Conservation (phyloP, 2,113 vertebrate genomes). For the Plecotus auritus region DNA sequence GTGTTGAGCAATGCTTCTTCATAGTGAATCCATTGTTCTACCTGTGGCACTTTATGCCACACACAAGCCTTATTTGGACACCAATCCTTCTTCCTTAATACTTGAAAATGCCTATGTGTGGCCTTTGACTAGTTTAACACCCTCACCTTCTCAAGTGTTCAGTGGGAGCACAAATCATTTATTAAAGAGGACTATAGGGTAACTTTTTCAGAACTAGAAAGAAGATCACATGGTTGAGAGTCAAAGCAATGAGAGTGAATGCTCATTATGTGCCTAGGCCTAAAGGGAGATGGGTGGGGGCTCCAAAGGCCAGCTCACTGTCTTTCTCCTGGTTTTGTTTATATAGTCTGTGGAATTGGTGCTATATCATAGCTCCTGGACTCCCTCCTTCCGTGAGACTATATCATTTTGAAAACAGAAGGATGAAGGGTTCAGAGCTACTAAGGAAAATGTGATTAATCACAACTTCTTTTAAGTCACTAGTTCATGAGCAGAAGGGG, state of each 20-base stretch:
- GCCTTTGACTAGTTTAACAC: not conserved
- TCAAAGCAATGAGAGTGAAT: not conserved
- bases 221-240: not conserved
- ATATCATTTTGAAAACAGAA: not conserved
- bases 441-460: not conserved
- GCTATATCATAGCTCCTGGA: not conserved
- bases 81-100: not conserved
- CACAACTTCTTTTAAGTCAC: not conserved
- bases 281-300: accelerated
- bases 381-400: not conserved
- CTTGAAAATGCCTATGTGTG: not conserved
- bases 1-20: not conserved
- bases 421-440: not conserved
- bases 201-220: not conserved
- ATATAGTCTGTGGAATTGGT: not conserved
- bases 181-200: not conserved
- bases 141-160: not conserved
- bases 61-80: not conserved
- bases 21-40: not conserved
- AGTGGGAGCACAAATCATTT: not conserved
- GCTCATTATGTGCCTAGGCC: not conserved
- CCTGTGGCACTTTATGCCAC: not conserved
- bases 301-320: not conserved
- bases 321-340: not conserved
- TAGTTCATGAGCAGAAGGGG: not conserved